Percentiles rank a stretch among this genome's conserved stretches.
Conservation (phyloP, 2,888 invertebrate genomes). For the Empis livida region DNA sequence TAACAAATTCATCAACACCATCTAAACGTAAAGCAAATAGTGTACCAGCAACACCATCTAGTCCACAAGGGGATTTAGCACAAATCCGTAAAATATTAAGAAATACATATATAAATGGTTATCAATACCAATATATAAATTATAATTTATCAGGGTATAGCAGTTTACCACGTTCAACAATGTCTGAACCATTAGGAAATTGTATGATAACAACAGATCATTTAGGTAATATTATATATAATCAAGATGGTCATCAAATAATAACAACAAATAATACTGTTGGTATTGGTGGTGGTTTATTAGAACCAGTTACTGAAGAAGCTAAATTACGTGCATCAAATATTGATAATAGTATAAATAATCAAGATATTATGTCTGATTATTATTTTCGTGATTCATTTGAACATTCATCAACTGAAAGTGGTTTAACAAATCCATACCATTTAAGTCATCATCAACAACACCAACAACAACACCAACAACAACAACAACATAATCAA, state of each 20-base stretch:
- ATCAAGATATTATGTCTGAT: constrained; percentile 36
- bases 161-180: constrained; percentile 72
- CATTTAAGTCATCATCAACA: constrained; percentile 12
- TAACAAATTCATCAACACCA: constrained; percentile 42
- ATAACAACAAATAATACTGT: constrained; percentile 8
- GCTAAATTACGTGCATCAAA: constrained; percentile 26
- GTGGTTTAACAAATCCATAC: constrained; percentile 41
- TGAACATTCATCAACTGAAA: constrained; percentile 70
- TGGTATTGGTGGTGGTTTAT: constrained; percentile 26
- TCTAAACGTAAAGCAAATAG: constrained; percentile 68
- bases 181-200: constrained; percentile 53
- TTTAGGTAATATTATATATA: constrained; percentile 36
- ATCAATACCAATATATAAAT: constrained; percentile 11
- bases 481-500: constrained; percentile 17
- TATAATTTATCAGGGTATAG: constrained; percentile 52
- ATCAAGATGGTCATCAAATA: constrained; percentile 39
- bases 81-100: constrained; percentile 38
- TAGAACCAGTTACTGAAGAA: constrained; percentile 60
- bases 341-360: constrained; percentile 17
- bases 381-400: constrained; percentile 64
- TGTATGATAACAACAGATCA: constrained; percentile 27
- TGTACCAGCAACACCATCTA: constrained; percentile 77
- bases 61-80: constrained; percentile 46
- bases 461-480: constrained; percentile 17
- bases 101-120: constrained; percentile 20